phyloP scores from a whole-genome alignment of 2,113 vertebrate species.

The Haplochromis burtoni region DNA sequence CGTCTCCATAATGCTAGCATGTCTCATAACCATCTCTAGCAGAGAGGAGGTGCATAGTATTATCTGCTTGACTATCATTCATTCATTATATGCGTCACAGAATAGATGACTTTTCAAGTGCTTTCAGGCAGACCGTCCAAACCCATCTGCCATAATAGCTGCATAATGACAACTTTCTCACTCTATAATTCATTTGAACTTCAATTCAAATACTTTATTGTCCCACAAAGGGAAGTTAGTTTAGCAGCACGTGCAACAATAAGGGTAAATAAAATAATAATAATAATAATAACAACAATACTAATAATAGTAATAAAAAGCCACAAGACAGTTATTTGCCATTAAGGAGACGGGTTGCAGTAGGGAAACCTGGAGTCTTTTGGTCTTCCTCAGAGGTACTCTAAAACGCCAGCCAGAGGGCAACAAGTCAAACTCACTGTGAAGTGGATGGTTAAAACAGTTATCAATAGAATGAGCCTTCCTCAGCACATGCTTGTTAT shows the following conservation, averaged over 20 bases:
- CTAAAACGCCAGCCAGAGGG: accelerated
- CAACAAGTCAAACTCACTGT: background rate
- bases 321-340: background rate
- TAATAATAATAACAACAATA: background rate
- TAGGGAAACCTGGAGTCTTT: background rate
- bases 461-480: background rate
- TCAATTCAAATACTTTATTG: background rate
- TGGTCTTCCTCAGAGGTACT: background rate
- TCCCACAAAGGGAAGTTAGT: background rate
- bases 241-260: background rate
- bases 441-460: background rate
- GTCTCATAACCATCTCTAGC: background rate
- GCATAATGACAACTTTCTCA: background rate
- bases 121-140: background rate
- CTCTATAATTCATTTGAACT: background rate
- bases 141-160: background rate
- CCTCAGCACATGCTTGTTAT: background rate
- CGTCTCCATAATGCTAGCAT: background rate
- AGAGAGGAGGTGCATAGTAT: background rate
- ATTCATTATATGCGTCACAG: background rate
- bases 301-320: background rate
- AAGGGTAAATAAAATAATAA: background rate
- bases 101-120: background rate
- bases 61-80: background rate
- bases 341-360: background rate